Percentiles rank a stretch among this genome's conserved stretches.
Evolutionary conservation across 2,888 invertebrate genomes (phyloP).

Genomic region (Cotesia congregata): DNA sequence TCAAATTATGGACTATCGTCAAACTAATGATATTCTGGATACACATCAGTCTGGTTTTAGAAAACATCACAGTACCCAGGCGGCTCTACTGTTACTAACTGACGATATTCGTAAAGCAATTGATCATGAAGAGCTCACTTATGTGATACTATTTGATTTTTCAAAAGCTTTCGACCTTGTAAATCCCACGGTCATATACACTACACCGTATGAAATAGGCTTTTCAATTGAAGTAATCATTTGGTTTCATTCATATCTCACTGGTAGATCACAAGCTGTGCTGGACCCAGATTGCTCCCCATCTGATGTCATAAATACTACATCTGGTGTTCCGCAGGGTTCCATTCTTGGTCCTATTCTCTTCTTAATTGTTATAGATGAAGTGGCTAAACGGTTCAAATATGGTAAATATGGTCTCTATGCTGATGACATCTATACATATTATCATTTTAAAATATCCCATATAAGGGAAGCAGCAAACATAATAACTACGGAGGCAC

Average conservation of each 20-base stretch:
- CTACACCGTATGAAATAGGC: neutral
- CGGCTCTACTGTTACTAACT: neutral
- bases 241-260: neutral
- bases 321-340: neutral
- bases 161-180: constrained; percentile 1
- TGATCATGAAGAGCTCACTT: neutral
- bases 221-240: neutral
- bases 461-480: too few species aligned
- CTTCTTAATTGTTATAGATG: too few species aligned
- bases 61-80: neutral
- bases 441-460: too few species aligned
- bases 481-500: too few species aligned
- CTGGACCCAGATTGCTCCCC: neutral
- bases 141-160: neutral
- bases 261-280: neutral
- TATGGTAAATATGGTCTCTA: too few species aligned
- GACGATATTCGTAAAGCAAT: neutral
- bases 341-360: too few species aligned
- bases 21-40: neutral
- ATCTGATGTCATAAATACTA: neutral
- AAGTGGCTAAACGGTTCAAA: too few species aligned
- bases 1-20: neutral
- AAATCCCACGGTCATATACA: neutral
- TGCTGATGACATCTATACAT: too few species aligned
- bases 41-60: neutral